These are phyloP conservation scores for Agrypnia vestita DNA, from an alignment of 1,140 invertebrate species.

Conservation along the genomic window DNA sequence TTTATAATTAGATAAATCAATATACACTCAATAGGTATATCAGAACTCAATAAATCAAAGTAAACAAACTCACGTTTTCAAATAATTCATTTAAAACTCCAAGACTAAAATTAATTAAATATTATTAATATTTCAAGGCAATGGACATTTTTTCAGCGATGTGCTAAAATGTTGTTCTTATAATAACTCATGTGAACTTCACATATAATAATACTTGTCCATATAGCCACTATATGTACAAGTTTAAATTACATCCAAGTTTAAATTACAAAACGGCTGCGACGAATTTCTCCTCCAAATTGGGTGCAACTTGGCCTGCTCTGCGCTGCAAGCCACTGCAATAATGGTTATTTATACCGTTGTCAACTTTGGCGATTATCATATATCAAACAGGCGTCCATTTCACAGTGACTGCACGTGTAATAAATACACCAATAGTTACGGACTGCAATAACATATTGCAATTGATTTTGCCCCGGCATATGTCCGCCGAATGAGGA, in stretches of 20 bases:
- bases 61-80: too few species aligned
- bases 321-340: slow-evolving; percentile 22
- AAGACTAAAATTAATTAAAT: too few species aligned
- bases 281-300: background rate
- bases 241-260: background rate
- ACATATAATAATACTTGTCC: too few species aligned
- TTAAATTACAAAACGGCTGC: slow-evolving; percentile 7
- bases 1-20: too few species aligned
- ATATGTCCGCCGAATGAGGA: slow-evolving; percentile 29
- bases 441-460: slow-evolving; percentile 49
- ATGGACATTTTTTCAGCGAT: too few species aligned
- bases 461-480: slow-evolving; percentile 54
- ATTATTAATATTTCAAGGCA: too few species aligned
- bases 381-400: slow-evolving; percentile 35
- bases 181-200: too few species aligned
- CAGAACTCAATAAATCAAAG: too few species aligned
- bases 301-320: slow-evolving; percentile 15
- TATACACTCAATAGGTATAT: too few species aligned
- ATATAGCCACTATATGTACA: background rate
- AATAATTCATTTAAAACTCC: too few species aligned
- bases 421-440: slow-evolving; percentile 45
- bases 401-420: slow-evolving; percentile 42
- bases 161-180: too few species aligned
- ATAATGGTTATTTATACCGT: slow-evolving; percentile 56
- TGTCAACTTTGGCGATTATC: slow-evolving; percentile 55